A percentile compares a stretch with the other conserved stretches of the same genome.
Evolutionary conservation across 2,888 invertebrate species (phyloP).

Genomic region (Trachelus tabidus): DNA sequence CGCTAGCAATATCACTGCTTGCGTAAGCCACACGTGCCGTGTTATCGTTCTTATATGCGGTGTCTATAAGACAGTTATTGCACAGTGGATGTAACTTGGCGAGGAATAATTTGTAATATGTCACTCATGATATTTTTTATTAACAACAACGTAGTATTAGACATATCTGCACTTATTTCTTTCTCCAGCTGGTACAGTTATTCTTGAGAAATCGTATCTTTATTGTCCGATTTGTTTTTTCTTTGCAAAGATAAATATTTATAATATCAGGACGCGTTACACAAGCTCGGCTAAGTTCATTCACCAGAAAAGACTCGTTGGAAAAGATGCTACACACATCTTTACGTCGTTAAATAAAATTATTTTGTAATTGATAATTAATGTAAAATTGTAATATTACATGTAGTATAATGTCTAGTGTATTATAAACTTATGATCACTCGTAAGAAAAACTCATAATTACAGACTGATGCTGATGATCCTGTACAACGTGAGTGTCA

Average conservation of each 20-base stretch:
- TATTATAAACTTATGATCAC: too few species aligned
- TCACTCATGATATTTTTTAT: background rate
- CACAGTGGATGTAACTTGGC: background rate
- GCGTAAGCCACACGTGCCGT: background rate
- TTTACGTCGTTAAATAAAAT: background rate
- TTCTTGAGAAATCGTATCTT: background rate
- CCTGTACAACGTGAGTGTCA: slow-evolving; percentile 63
- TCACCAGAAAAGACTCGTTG: background rate
- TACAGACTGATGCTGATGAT: slow-evolving; percentile 59
- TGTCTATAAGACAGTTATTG: background rate
- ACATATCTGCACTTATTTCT: background rate
- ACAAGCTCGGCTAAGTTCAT: background rate
- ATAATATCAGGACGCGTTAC: background rate
- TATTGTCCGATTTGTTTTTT: background rate
- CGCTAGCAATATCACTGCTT: background rate
- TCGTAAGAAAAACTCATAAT: background rate
- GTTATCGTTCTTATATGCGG: background rate
- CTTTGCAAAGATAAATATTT: background rate
- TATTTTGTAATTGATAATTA: background rate
- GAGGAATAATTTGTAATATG: background rate
- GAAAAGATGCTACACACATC: background rate
- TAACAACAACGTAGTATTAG: background rate
- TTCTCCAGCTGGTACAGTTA: background rate
- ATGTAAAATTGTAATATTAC: background rate
- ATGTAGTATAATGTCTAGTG: background rate